phyloP scores from a whole-genome alignment of 2,113 vertebrate genomes.

The Donacobius atricapilla region DNA sequence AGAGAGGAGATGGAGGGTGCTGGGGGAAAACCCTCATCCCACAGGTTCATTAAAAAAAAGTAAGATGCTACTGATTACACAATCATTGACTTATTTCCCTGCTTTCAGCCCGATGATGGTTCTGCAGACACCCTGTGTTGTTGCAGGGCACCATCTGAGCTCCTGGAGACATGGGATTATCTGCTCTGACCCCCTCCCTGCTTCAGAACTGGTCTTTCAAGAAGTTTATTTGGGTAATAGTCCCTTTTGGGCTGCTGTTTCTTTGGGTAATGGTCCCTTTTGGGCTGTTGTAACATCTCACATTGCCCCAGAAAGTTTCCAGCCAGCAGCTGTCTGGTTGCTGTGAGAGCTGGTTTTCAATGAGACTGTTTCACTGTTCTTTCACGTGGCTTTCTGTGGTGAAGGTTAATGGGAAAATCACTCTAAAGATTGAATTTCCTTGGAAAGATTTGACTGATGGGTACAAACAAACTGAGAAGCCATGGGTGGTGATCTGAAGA shows the following conservation, averaged over 20 bases:
- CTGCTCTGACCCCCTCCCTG: not conserved
- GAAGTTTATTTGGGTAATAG: not conserved
- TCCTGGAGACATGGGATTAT: rapidly evolving
- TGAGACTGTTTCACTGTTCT: not conserved
- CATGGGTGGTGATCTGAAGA: not conserved
- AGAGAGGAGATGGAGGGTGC: not conserved
- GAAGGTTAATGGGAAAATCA: not conserved
- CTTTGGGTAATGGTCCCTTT: not conserved
- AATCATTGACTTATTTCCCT: not conserved
- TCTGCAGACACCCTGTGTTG: not conserved
- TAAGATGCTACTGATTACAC: conserved; percentile 8
- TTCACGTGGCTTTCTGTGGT: not conserved
- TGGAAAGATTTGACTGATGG: not conserved
- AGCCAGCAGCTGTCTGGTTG: not conserved
- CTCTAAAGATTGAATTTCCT: not conserved
- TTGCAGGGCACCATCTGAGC: not conserved
- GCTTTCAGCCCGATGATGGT: not conserved
- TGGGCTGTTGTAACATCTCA: not conserved
- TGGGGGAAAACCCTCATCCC: not conserved
- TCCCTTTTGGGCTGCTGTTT: not conserved
- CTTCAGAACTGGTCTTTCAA: not conserved
- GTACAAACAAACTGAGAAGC: not conserved
- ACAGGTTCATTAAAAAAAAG: conserved; percentile 61
- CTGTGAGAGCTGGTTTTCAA: not conserved
- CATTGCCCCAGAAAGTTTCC: not conserved